Evolutionary conservation across 2,797 vertebrate species (phyloP).

Genomic region (Sebastes elongatus): DNA sequence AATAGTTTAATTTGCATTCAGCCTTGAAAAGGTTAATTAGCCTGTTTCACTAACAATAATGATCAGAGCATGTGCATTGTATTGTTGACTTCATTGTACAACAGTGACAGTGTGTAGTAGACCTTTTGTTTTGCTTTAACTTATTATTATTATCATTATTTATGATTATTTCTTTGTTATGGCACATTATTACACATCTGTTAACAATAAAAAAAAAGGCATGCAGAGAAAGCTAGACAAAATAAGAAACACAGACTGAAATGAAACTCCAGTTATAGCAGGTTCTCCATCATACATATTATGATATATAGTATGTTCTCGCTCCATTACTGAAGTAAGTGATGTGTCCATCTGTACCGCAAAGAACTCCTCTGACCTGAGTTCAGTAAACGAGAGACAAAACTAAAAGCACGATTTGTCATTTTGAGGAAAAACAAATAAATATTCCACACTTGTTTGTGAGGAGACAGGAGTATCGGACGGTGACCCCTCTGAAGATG

Average conservation of each 20-base stretch:
- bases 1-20: conserved; percentile 63
- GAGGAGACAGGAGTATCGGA: background rate
- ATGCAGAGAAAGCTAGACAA: background rate
- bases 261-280: background rate
- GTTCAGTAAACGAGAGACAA: background rate
- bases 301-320: background rate
- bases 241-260: background rate
- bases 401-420: background rate
- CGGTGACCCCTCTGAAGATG: conserved; percentile 18
- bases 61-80: conserved; percentile 34
- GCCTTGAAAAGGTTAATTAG: conserved; percentile 73
- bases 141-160: background rate
- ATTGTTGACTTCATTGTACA: background rate
- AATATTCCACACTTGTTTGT: background rate
- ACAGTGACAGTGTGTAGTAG: background rate
- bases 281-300: background rate
- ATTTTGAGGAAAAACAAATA: background rate
- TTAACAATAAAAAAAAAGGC: background rate
- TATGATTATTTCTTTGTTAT: background rate
- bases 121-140: conserved; percentile 29
- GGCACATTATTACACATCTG: background rate
- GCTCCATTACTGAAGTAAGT: background rate
- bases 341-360: background rate
- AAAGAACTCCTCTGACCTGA: background rate
- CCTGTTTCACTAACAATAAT: conserved; percentile 49